Evolutionary conservation across 2,888 invertebrate genomes (phyloP), one percentile per base, ranked within the genome.

Genomic region (Anoplius nigerrimus): DNA sequence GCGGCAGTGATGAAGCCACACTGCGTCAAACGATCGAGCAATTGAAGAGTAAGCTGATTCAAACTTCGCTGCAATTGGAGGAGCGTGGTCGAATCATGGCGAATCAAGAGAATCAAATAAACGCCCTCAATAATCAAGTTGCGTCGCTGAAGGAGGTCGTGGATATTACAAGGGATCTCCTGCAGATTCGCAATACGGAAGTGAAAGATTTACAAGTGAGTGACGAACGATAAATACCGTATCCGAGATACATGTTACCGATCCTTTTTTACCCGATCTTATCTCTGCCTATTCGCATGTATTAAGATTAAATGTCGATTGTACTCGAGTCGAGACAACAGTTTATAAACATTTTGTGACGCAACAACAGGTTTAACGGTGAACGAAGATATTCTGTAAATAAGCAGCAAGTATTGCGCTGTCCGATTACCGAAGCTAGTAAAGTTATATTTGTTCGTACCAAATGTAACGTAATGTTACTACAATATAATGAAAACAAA

Each of bases 61-160:
- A 87, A 51, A 81, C 84, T 2, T 83, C 87, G 52, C 57, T 82
- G 13, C 82, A 84, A 62, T 75, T 87, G 6, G 80, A 82, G 11
- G 88, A 87, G 34, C 83, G 84, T 2, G 80, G 76, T 46, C 83
- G 85, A 0, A 66, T 81, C 0, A 78, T 85, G 2, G 71, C 74
- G 0, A 94, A 94, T 85, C 94, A 95, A 83, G 95, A 95, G 84
- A 90, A 94, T 75, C 95, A 95, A 88, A 94, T 95, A 62, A 91
- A 92, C 68, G 95, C 95, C 0, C 87, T 94, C 56, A 92, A 90
- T 27, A 92, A 92, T 6, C 95, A 96, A 87, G 93, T 95, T 6
- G 90, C 92, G 51, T 94, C 95, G 0, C 89, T 95, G 42, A 95
- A 95, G 85, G 95, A 96, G 83, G 95, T 96, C 53, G 92, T 95